Conservation (phyloP, 2,888 invertebrate species). For the Spodoptera exigua region DNA sequence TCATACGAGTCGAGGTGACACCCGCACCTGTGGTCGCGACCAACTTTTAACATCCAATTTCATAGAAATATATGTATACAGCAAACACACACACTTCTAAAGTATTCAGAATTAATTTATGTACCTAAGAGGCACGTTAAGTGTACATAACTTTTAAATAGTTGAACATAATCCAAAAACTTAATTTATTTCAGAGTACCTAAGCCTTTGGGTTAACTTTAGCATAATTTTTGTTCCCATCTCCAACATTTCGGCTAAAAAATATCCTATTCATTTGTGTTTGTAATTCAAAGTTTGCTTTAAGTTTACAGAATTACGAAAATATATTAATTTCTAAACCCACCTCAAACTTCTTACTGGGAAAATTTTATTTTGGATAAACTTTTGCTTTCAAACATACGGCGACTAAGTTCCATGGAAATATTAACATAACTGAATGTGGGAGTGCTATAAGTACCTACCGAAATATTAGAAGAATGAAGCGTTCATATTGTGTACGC, state of each 20-base stretch:
- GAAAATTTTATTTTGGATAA: too few species aligned
- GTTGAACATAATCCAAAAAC: slow-evolving; percentile 14
- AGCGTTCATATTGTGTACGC: too few species aligned
- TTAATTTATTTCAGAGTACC: slow-evolving; percentile 12
- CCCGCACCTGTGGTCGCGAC: slow-evolving; percentile 76
- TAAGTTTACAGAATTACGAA: slow-evolving; percentile 3
- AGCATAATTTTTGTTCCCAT: slow-evolving; percentile 11
- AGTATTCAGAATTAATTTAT: slow-evolving; percentile 39
- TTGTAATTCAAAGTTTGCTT: slow-evolving; percentile 17
- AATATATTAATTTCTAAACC: slow-evolving; percentile 1
- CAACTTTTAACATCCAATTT: slow-evolving; percentile 71
- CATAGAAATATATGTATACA: slow-evolving; percentile 45
- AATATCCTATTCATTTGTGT: slow-evolving; percentile 2
- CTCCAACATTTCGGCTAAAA: slow-evolving; percentile 11
- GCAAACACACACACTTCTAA: slow-evolving; percentile 16
- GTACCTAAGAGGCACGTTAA: slow-evolving; percentile 7
- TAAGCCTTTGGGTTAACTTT: slow-evolving; percentile 5
- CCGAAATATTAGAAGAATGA: too few species aligned
- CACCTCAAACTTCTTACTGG: too few species aligned
- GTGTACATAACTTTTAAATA: slow-evolving; percentile 9
- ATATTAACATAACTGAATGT: too few species aligned
- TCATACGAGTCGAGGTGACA: slow-evolving; percentile 75
- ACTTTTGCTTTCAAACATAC: too few species aligned
- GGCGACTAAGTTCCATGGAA: too few species aligned
- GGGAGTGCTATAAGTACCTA: too few species aligned